Evolutionary conservation across 2,797 vertebrate species (phyloP), one percentile per base, ranked within the genome.

Genomic region (Enteromius radiatus): DNA sequence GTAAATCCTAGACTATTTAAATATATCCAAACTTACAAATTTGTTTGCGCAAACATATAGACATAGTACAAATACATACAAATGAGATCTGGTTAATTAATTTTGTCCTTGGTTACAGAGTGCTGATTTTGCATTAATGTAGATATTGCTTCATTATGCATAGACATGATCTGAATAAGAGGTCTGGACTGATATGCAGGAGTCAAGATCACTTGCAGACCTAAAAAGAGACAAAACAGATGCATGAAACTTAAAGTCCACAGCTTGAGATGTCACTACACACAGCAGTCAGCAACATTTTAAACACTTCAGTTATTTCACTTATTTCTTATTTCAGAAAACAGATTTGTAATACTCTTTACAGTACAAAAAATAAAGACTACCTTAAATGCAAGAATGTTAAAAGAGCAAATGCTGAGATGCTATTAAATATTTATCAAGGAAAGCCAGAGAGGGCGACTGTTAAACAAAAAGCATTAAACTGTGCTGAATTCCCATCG

Each of bases 391-490:
- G 23, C 45, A 56, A 43, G 36, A 36, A 80, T 45, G 63, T 68
- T 75, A 76, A 61, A 63, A 64, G 31, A 75, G 65, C 49, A 61
- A 59, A n/a, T n/a, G 15, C 83, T 38, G 41, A 52, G 41, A 68
- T 45, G 7, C 31, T 19, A 76, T 76, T 76, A 84, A 81, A 81
- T 23, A 81, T 81, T 31, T 84, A 81, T 31, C 69, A 80, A 80
- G 77, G 28, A 68, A 63, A 68, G 28, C 68, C 38, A 71, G 54
- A 49, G 36, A 36, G 21, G 21, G 38, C 3, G 11, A 81, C 43
- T 70, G 33, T 23, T 43, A 45, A 45, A n/a, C 36, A 73, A 7
- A 76, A 7, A 56, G 2, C 52, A 45, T 56, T 59, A 31, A 45
- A 74, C 59, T 49, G 63, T 54, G 47, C 36, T 71, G 63, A 81